Evolutionary conservation across 2,888 invertebrate genomes (phyloP), one percentile per base, ranked within the genome.

Genomic region (Diarsia rubi): DNA sequence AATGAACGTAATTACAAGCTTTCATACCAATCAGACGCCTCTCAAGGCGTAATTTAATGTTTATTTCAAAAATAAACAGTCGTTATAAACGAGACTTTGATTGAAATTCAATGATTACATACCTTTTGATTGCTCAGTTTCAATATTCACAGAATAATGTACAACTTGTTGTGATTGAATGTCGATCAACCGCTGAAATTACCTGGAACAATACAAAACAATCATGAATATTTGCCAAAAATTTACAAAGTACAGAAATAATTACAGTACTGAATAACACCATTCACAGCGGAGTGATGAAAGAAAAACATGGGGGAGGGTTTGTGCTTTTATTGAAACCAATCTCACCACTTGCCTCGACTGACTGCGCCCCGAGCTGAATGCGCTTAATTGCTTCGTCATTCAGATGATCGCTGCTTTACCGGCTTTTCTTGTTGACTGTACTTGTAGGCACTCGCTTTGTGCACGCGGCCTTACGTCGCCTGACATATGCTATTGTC

Each of bases 291-390:
- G 91, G 88, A 93, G 91, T 92, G 95, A 95, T 95, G 95, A 96
- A 96, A 96, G 96, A 95, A 96, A 95, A 96, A 96, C 96, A 95
- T 92, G 93, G 95, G 93, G 94, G 94, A 91, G 94, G 94, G 93
- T 91, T 91, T 95, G 95, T 92, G 94, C 95, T 96, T 96, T 96
- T 96, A 96, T 96, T 95, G 95, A 95, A 95, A 96, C 95, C 95
- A 95, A 96, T 96, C 96, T 94, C 94, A 92, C 91, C 96, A 95
- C 95, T 96, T 95, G 95, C 92, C 93, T 91, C 93, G 93, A 90
- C 94, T 94, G 93, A 93, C 95, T 95, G 93, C 93, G 93, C 93
- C 90, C 90, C 87, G 90, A 92, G 93, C 91, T 95, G 93, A 95
- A 95, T 94, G 94, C 93, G 92, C 93, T 94, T 96, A 96, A 96